These are phyloP conservation scores for Oeneis ivallda DNA, from an alignment of 2,888 invertebrate species.

Conservation along the genomic window DNA sequence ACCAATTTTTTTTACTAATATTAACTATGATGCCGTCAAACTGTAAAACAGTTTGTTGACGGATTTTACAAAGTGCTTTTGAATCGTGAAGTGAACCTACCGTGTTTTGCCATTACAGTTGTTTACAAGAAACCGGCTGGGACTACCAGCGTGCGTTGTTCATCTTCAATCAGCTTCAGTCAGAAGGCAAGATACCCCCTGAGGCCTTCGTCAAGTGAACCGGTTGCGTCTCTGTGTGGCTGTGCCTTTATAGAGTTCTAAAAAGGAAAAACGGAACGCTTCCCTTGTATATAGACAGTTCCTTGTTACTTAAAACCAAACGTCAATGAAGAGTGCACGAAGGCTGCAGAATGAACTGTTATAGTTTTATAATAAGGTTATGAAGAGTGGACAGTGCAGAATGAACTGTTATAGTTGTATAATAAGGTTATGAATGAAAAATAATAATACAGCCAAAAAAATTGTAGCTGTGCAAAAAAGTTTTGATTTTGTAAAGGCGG, in stretches of 20 bases:
- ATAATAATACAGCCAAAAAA: slow-evolving; percentile 28
- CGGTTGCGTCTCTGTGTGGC: not conserved
- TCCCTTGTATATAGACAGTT: slow-evolving; percentile 3
- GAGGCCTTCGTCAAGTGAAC: slow-evolving; percentile 90
- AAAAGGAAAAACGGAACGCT: not conserved
- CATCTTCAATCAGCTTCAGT: slow-evolving; percentile 90
- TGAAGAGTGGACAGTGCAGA: not conserved
- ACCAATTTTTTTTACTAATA: too few species aligned
- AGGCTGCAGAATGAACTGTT: too few species aligned
- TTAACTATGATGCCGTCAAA: too few species aligned
- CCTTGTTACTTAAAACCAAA: not conserved
- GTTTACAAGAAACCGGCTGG: slow-evolving; percentile 95
- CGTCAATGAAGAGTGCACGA: slow-evolving; percentile 1
- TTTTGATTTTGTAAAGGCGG: not conserved
- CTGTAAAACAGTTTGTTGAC: too few species aligned
- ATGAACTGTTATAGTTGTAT: not conserved
- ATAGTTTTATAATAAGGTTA: too few species aligned
- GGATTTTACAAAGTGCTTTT: too few species aligned
- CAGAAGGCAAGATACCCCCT: slow-evolving; percentile 89
- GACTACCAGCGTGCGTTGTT: slow-evolving; percentile 89
- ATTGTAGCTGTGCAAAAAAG: slow-evolving; percentile 4
- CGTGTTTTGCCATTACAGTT: slow-evolving; percentile 86
- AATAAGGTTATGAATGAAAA: not conserved
- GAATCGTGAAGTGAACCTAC: too few species aligned
- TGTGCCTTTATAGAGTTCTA: not conserved